These are phyloP conservation scores for Drosophila willistoni DNA, from an alignment of 1,140 invertebrate genomes.

Conservation along the genomic window DNA sequence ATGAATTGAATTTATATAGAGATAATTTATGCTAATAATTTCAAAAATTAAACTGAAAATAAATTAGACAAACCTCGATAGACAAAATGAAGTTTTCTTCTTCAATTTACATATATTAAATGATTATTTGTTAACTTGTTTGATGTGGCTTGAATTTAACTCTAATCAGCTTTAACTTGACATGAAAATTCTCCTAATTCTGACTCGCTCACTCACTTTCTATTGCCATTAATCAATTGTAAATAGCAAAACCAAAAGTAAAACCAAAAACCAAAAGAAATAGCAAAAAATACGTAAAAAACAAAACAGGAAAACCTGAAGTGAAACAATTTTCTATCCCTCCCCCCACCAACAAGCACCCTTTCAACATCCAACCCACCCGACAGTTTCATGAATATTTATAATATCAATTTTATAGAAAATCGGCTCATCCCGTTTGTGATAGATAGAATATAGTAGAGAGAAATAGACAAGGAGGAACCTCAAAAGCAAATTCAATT, in stretches of 20 bases:
- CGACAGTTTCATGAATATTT: conserved; percentile 43
- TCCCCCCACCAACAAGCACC: not conserved
- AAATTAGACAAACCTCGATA: too few species aligned
- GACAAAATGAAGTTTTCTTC: too few species aligned
- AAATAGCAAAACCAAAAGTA: conserved; percentile 7
- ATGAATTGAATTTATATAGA: too few species aligned
- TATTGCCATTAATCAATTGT: conserved; percentile 5
- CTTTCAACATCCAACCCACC: not conserved
- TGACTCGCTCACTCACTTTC: not conserved
- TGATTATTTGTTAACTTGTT: too few species aligned
- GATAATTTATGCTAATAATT: too few species aligned
- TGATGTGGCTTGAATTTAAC: too few species aligned
- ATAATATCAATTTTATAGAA: conserved; percentile 43
- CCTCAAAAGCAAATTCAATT: conserved; percentile 77
- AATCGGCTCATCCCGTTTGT: conserved; percentile 13
- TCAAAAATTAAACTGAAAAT: too few species aligned
- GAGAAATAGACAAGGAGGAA: conserved; percentile 22
- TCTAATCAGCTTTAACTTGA: too few species aligned
- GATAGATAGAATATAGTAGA: conserved; percentile 30
- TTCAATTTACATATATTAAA: too few species aligned
- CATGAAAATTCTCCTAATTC: too few species aligned
- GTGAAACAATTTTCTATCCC: not conserved
- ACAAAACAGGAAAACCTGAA: not conserved
- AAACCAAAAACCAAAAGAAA: conserved; percentile 8
- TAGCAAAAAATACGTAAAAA: not conserved